Evolutionary conservation across 2,888 invertebrate genomes (phyloP), one percentile per base, ranked within the genome.

Genomic region (Acanthosepion esculentum): DNA sequence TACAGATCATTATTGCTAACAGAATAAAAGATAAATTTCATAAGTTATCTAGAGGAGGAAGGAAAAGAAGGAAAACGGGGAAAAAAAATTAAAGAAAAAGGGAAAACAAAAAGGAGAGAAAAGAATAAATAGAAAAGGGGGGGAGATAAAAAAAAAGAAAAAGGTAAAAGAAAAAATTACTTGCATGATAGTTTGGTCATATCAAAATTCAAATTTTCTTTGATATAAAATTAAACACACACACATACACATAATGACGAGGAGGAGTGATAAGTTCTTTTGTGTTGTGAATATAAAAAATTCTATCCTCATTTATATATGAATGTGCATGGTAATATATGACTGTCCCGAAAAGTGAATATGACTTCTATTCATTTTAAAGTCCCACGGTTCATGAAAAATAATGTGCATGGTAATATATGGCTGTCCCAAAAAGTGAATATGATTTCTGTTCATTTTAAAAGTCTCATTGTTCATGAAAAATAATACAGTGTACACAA

Each of bases 401-500:
- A n/a, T 29, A n/a, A 78, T 78, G n/a, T n/a, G 18, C 29, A 78
- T 78, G 78, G 8, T 29, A n/a, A 78, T 10, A 78, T 59, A 59
- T 78, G 78, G n/a, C 29, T n/a, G n/a, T 29, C n/a, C 78, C n/a
- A n/a, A 78, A n/a, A 78, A 78, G 29, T 78, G 29, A 78, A n/a
- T n/a, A 8, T 12, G 78, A n/a, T 12, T 78, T 78, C 29, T 26
- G 26, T 29, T 64, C 78, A 78, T 78, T n/a, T 78, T n/a, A 8
- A 78, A 78, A 78, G 78, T 29, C 78, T 8, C n/a, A 78, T 78
- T n/a, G 29, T 78, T 78, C 78, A 78, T 12, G 29, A 78, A 78
- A 59, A 78, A n/a, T 29, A n/a, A 78, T 78, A 64, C n/a, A n/a
- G n/a, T 78, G n/a, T 78, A 78, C n/a, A 78, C n/a, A 78, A 78